Percentiles rank a stretch among this genome's conserved stretches.
These are phyloP conservation scores for Halictus quadricinctus DNA, from an alignment of 2,888 invertebrate genomes.

Conservation along the genomic window DNA sequence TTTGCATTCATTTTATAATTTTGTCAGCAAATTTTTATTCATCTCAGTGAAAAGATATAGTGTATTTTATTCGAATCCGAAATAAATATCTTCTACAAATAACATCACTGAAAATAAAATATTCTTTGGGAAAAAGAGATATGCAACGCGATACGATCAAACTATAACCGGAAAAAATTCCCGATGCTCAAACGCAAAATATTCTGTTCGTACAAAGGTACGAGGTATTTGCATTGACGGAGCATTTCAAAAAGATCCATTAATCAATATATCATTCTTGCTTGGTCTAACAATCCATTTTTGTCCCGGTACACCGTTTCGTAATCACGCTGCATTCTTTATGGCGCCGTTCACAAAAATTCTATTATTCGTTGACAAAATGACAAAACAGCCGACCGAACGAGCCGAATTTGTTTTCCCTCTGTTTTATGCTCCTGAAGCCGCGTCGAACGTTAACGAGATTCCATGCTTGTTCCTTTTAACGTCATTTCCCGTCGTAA, in stretches of 20 bases:
- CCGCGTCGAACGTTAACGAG: constrained; percentile 49
- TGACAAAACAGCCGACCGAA: not conserved
- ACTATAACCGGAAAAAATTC: not conserved
- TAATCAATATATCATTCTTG: not conserved
- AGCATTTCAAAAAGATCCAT: not conserved
- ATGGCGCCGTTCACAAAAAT: not conserved
- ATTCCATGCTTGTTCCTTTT: constrained; percentile 45
- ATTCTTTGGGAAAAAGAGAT: not conserved
- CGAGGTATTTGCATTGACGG: not conserved
- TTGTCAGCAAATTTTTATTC: not conserved
- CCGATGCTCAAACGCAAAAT: not conserved
- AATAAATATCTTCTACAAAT: not conserved
- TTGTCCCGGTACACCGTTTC: not conserved
- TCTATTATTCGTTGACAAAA: not conserved
- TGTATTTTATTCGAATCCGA: not conserved
- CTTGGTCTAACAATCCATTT: not conserved
- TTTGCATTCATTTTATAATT: not conserved
- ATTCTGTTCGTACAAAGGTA: not conserved
- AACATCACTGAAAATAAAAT: not conserved
- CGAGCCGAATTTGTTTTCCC: constrained; percentile 28
- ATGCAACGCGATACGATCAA: not conserved
- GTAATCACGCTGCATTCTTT: not conserved
- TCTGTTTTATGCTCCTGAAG: constrained; percentile 34
- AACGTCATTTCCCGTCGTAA: constrained; percentile 46
- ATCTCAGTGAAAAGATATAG: not conserved